Conservation (phyloP, 2,888 invertebrate species). For the Crioceris asparagi region DNA sequence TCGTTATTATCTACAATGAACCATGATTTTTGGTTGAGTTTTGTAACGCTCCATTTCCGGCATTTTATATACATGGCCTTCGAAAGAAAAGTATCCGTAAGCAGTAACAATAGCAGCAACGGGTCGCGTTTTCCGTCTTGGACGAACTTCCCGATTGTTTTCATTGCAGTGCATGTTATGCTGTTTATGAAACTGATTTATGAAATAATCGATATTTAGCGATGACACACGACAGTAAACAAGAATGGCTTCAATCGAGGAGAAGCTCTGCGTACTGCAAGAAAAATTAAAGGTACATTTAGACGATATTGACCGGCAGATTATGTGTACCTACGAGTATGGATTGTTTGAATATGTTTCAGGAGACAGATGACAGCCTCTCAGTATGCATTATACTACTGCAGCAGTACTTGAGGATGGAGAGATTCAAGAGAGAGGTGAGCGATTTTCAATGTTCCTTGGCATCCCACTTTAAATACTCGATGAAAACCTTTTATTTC, state of each 20-base stretch:
- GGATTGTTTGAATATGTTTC: slow-evolving; percentile 8
- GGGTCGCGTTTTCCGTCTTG: too few relatives aligned
- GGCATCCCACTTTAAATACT: too few relatives aligned
- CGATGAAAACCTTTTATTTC: too few relatives aligned
- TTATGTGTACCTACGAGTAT: too few relatives aligned
- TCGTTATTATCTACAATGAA: too few relatives aligned
- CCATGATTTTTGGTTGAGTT: too few relatives aligned
- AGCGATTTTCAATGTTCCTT: slow-evolving; percentile 9
- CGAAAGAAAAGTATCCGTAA: too few relatives aligned
- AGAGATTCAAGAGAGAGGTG: slow-evolving; percentile 19
- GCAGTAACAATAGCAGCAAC: too few relatives aligned
- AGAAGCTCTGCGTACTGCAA: slow-evolving; percentile 27
- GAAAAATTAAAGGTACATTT: slow-evolving; percentile 28
- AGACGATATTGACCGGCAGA: neutral
- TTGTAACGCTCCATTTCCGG: too few relatives aligned
- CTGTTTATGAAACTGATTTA: slow-evolving; percentile 1
- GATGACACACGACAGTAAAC: slow-evolving; percentile 30
- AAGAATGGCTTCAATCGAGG: slow-evolving; percentile 28
- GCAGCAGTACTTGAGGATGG: slow-evolving; percentile 27
- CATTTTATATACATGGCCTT: too few relatives aligned
- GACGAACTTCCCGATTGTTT: too few relatives aligned
- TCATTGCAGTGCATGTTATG: neutral
- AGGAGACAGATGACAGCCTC: slow-evolving; percentile 29
- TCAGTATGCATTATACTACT: slow-evolving; percentile 28
- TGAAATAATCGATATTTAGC: slow-evolving; percentile 2